A percentile compares a stretch with the other conserved stretches of the same genome.
These are phyloP conservation scores for Epinotia nisella DNA, from an alignment of 2,888 invertebrate genomes.

Conservation along the genomic window DNA sequence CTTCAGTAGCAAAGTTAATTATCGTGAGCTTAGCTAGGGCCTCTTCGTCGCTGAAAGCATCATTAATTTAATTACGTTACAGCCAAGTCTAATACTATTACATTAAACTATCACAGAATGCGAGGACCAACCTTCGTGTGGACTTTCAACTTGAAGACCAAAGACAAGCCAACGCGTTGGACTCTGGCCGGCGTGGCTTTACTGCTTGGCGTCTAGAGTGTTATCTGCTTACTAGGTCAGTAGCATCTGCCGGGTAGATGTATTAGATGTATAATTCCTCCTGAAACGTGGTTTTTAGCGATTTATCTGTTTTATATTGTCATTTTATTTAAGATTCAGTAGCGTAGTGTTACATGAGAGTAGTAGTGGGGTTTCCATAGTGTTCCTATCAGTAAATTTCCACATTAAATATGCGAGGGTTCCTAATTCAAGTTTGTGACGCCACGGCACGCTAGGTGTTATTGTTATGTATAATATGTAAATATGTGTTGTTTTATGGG, in stretches of 20 bases:
- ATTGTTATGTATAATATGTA: slow-evolving; percentile 9
- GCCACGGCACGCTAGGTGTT: slow-evolving; percentile 2
- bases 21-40: not conserved
- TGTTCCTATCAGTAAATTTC: not conserved
- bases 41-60: not conserved
- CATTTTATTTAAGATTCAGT: slow-evolving; percentile 8
- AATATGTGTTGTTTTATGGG: slow-evolving; percentile 15
- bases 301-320: slow-evolving; percentile 3
- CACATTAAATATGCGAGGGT: not conserved
- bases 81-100: not conserved
- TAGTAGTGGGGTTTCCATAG: not conserved
- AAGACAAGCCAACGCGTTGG: slow-evolving; percentile 96
- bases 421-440: not conserved
- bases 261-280: not conserved
- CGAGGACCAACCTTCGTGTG: slow-evolving; percentile 97
- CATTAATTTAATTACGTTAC: not conserved
- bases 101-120: slow-evolving; percentile 72
- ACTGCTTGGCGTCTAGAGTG: slow-evolving; percentile 89
- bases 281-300: slow-evolving; percentile 3
- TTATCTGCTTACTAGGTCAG: not conserved
- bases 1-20: not conserved
- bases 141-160: slow-evolving; percentile 97
- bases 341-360: slow-evolving; percentile 14
- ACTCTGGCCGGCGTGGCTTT: slow-evolving; percentile 96
- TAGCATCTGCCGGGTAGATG: not conserved